phyloP scores from a whole-genome alignment of 2,888 invertebrate genomes.

The Tinea trinotella region DNA sequence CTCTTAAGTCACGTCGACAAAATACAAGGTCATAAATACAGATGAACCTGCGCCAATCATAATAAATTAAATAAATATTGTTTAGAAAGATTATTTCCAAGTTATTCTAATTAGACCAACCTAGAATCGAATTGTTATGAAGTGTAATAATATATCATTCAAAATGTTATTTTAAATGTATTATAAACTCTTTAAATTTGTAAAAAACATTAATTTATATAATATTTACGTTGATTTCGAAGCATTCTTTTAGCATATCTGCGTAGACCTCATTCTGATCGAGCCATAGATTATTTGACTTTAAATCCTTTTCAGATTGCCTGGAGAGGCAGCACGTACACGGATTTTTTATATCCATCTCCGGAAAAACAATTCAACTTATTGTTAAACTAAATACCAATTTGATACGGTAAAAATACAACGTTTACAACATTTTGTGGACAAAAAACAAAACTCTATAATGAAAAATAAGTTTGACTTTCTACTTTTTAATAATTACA shows the following conservation, averaged over 20 bases:
- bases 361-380: neutral
- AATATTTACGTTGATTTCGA: slow-evolving; percentile 50
- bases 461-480: neutral
- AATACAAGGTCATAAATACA: neutral
- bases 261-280: slow-evolving; percentile 48
- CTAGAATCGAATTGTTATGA: neutral
- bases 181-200: neutral
- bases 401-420: neutral
- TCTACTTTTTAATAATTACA: neutral
- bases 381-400: neutral
- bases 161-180: neutral
- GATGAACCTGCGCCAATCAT: too few relatives aligned
- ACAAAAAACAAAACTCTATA: neutral
- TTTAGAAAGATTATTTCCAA: too few relatives aligned
- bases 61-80: too few relatives aligned
- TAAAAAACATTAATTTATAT: neutral
- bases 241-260: slow-evolving; percentile 59
- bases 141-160: neutral
- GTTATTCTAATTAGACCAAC: neutral
- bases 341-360: slow-evolving; percentile 33
- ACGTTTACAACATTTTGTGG: neutral
- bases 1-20: neutral
- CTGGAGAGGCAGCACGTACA: slow-evolving; percentile 50
- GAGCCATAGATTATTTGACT: slow-evolving; percentile 36
- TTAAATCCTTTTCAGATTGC: slow-evolving; percentile 50